These are phyloP conservation scores for Trachelus troglodyta DNA, from an alignment of 2,888 invertebrate species.

Conservation along the genomic window DNA sequence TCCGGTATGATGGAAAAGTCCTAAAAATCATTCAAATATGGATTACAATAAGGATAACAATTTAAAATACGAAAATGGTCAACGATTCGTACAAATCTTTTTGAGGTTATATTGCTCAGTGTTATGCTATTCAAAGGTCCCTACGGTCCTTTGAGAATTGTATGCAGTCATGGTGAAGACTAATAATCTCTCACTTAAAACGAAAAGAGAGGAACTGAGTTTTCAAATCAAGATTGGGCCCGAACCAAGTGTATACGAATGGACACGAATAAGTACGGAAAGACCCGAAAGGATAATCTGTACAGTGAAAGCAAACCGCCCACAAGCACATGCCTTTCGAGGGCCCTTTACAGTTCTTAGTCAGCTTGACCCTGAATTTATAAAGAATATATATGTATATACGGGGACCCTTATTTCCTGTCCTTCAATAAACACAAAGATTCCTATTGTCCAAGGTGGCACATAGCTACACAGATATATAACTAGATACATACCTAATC, in stretches of 20 bases:
- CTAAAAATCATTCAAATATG: not conserved
- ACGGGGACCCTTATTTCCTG: not conserved
- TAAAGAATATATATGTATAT: not conserved
- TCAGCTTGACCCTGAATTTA: not conserved
- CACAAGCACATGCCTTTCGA: slow-evolving; percentile 7
- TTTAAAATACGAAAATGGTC: not conserved
- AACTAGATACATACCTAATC: not conserved
- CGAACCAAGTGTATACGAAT: not conserved
- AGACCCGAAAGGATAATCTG: not conserved
- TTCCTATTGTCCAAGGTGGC: not conserved
- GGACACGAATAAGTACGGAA: not conserved
- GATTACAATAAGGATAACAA: not conserved
- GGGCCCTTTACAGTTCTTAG: not conserved
- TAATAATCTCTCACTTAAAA: not conserved
- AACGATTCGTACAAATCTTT: not conserved
- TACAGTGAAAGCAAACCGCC: slow-evolving; percentile 18
- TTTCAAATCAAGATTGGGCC: not conserved
- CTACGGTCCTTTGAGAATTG: not conserved
- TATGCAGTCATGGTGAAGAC: not conserved
- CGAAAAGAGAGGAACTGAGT: not conserved
- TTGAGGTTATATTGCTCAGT: not conserved
- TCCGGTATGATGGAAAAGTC: not conserved
- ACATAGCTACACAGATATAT: not conserved
- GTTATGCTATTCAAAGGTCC: not conserved
- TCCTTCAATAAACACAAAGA: not conserved